Evolutionary conservation across 2,888 invertebrate genomes (phyloP).

Genomic region (Trissonchulus latispiculum): DNA sequence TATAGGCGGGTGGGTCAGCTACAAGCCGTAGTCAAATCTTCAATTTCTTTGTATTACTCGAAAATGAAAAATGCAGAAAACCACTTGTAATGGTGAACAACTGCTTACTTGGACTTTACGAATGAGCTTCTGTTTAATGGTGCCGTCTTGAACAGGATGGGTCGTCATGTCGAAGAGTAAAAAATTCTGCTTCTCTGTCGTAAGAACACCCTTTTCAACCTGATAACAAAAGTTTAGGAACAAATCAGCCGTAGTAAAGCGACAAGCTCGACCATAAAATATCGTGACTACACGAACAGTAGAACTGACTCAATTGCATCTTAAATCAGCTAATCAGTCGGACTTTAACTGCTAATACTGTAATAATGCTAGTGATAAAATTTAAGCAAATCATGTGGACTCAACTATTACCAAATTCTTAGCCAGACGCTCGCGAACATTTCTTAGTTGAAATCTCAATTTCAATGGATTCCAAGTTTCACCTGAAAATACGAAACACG

Average conservation of each 20-base stretch:
- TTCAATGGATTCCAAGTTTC: slow-evolving; percentile 99
- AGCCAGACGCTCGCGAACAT: slow-evolving; percentile 94
- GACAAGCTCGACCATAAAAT: neutral
- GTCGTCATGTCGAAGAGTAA: slow-evolving; percentile 99
- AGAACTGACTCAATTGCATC: neutral
- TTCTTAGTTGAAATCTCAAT: slow-evolving; percentile 90
- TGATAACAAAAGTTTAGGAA: no score
- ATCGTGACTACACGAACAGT: neutral
- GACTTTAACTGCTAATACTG: no score
- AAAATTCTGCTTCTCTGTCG: slow-evolving; percentile 99
- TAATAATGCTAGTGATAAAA: no score
- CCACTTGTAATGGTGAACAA: no score
- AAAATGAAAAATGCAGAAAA: no score
- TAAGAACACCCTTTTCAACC: slow-evolving; percentile 92
- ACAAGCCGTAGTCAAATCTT: no score
- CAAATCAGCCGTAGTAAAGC: no score
- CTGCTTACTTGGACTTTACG: slow-evolving; percentile 7
- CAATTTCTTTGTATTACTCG: no score
- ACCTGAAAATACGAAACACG: slow-evolving; percentile 70
- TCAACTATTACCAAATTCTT: slow-evolving; percentile 68
- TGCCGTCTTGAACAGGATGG: slow-evolving; percentile 90
- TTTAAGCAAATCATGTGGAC: no score
- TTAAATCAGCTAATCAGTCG: no score
- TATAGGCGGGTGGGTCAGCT: no score
- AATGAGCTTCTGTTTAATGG: slow-evolving; percentile 85